Conservation (phyloP, 2,888 invertebrate species). For the Exocentrus adspersus region DNA sequence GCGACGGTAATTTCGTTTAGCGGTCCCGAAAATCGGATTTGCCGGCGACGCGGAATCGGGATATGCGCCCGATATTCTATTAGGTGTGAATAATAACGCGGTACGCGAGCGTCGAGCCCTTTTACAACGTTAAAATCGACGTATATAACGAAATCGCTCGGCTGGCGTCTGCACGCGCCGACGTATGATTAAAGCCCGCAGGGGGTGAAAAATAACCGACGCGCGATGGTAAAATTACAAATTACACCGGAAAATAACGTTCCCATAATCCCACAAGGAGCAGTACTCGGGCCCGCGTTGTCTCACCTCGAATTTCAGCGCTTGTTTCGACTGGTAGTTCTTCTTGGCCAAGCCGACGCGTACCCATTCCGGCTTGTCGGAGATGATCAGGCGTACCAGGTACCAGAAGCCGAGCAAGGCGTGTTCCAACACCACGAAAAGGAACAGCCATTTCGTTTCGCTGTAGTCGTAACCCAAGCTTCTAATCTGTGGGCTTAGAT, state of each 20-base stretch:
- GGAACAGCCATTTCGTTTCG: constrained; percentile 66
- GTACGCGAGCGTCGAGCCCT: constrained; percentile 1
- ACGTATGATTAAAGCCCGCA: background rate
- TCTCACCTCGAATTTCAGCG: constrained; percentile 69
- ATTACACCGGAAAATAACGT: too few relatives aligned
- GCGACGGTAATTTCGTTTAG: constrained; percentile 10
- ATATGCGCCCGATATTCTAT: constrained; percentile 7
- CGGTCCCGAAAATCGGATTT: constrained; percentile 22
- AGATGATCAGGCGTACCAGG: constrained; percentile 73
- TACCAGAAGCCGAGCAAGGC: constrained; percentile 73
- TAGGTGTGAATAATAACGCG: constrained; percentile 14
- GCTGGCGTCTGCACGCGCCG: too few relatives aligned
- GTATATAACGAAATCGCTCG: background rate
- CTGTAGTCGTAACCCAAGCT: constrained; percentile 48
- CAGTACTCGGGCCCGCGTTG: too few relatives aligned
- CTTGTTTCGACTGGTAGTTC: constrained; percentile 71
- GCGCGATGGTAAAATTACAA: too few relatives aligned
- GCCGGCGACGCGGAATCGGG: constrained; percentile 6
- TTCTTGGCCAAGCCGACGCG: constrained; percentile 70
- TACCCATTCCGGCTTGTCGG: constrained; percentile 77
- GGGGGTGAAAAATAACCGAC: background rate
- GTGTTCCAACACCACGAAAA: constrained; percentile 77
- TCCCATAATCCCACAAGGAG: too few relatives aligned
- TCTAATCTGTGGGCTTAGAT: constrained; percentile 73
- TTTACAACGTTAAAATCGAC: background rate